Evolutionary conservation across 2,888 invertebrate genomes (phyloP), one percentile per base, ranked within the genome.

Genomic region (Leucophenga maculata): DNA sequence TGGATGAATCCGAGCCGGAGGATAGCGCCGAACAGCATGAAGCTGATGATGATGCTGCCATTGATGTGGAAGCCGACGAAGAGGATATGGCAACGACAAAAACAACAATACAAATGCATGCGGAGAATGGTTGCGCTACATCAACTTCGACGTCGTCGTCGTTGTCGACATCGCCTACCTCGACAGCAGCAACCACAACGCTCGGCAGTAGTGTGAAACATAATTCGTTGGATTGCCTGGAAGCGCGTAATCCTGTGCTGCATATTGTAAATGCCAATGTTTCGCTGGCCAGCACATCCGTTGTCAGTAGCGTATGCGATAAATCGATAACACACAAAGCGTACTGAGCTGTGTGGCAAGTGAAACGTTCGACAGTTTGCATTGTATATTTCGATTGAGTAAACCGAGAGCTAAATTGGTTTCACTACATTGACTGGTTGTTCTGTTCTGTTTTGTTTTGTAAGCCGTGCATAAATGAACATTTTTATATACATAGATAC

Each of bases 61-160:
- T 86, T 72, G 86, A 86, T 78, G 86, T 87, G 62, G 86, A 86
- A 69, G 86, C 84, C 39, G 86, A 86, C 54, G 86, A 85, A 60
- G 87, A 87, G 69, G 85, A 77, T 22, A 8, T 50, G 20, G 32
- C 6, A 78, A 79, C 11, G 70, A 69, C 13, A 72, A 68, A 2
- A 26, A 4, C 26, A 26, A 26, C 26, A 26, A 26, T 4, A 26
- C 26, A 26, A 26, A 26, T 26, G 26, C 14, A 65, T 3, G n/a
- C 50, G 50, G 50, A 60, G n/a, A 48, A 64, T 13, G 54, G 48
- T 16, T 31, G 11, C 57, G n/a, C 2, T n/a, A 16, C 1, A 14
- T 11, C 67, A n/a, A 55, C 67, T 57, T 70, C 69, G 22, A 44
- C 64, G 67, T 68, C n/a, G n/a, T n/a, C n/a, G n/a, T n/a, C n/a